A percentile compares a stretch with the other conserved stretches of the same genome.
These are phyloP conservation scores for Darwinula stevensoni DNA, from an alignment of 2,888 invertebrate genomes.

Conservation along the genomic window DNA sequence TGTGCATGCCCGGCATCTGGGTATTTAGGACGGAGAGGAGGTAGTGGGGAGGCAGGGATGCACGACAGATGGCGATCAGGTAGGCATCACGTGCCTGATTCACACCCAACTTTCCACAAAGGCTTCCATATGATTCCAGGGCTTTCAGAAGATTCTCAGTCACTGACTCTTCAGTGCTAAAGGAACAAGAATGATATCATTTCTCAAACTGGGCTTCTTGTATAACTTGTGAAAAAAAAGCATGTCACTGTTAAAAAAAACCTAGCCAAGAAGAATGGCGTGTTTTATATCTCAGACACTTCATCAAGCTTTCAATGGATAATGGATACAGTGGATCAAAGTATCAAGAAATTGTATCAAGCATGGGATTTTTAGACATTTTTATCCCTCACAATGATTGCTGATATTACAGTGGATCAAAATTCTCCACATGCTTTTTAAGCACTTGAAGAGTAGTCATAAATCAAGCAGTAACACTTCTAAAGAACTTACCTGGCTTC, in stretches of 20 bases:
- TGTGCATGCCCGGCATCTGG: too few species aligned
- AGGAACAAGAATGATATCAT: too few species aligned
- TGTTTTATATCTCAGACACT: too few species aligned
- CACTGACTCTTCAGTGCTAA: slow-evolving; percentile 72
- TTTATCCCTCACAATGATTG: too few species aligned
- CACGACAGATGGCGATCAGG: slow-evolving; percentile 74
- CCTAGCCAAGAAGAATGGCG: not conserved
- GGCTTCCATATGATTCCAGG: slow-evolving; percentile 59
- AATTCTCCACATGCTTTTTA: too few species aligned
- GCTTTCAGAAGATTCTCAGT: slow-evolving; percentile 73
- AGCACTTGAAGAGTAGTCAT: too few species aligned
- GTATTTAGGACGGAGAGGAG: slow-evolving; percentile 62
- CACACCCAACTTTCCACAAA: slow-evolving; percentile 55
- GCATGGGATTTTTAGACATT: too few species aligned
- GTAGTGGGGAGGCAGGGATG: slow-evolving; percentile 85
- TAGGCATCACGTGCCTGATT: slow-evolving; percentile 65
- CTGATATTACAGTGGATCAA: too few species aligned
- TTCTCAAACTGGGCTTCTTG: too few species aligned
- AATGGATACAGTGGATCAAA: not conserved
- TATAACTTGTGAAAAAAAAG: slow-evolving; percentile 4
- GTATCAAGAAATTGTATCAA: too few species aligned
- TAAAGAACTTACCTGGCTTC: slow-evolving; percentile 40
- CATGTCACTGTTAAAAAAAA: not conserved
- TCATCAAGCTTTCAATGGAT: not conserved
- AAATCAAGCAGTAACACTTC: not conserved